Evolutionary conservation across 2,888 invertebrate genomes (phyloP), one percentile per base, ranked within the genome.

Genomic region (Lasioglossum vierecki): DNA sequence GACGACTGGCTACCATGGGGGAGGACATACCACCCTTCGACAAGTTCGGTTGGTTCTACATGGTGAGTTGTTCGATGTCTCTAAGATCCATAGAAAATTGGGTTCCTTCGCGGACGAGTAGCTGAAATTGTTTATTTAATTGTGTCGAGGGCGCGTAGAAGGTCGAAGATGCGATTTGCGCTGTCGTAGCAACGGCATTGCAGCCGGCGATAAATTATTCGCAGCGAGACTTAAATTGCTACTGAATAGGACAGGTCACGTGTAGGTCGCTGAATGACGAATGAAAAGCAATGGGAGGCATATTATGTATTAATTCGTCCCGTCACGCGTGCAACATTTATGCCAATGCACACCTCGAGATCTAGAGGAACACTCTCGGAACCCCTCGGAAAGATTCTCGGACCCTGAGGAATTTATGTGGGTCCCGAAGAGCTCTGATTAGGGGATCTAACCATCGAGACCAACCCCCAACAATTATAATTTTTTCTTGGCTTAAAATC

Each of bases 31-130:
- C 96, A 0, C 96, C 96, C 0, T 97, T 97, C 86, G 98, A 98
- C 92, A 96, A 96, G 92, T 98, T 99, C 93, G 99, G 98, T 18
- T 97, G 98, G 97, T 98, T 99, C 95, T 98, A 98, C 90, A 95
- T 95, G 91, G 97, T 97, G 88, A 2, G 88, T 26, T 26, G 53
- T 53, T 22, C 46, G 1, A 15, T 22, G 49, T 22, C 18, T 49
- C 22, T 22, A 53, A 53, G 22, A 53, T 22, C 22, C 22, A 22
- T 53, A 53, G 53, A 53, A 22, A 53, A 53, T 53, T 22, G 22
- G 44, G 18, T n/a, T 18, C 15, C n/a, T n/a, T 18, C 9, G n/a
- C 57, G 26, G 60, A 35, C 68, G 18, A 1, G 53, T 11, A 8
- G 53, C 8, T 53, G 53, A 71, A 79, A 78, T 80, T 89, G 70